A percentile compares a stretch with the other conserved stretches of the same genome.
Conservation (phyloP, 1,140 invertebrate genomes). For the Calosoma granatense region DNA sequence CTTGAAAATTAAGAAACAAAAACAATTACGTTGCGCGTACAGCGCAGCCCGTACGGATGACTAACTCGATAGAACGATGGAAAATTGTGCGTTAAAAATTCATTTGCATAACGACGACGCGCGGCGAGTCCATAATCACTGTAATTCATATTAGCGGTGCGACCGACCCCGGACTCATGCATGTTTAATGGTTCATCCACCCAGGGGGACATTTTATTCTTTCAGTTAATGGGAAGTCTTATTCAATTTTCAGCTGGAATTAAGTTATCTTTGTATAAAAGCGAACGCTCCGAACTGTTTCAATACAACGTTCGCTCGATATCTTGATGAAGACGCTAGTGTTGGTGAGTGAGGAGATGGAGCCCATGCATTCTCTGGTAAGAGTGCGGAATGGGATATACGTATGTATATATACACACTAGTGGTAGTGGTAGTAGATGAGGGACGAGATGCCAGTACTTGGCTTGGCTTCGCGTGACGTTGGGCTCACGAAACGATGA, state of each 20-base stretch:
- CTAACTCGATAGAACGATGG: neutral
- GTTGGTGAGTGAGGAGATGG: neutral
- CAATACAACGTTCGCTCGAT: neutral
- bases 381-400: neutral
- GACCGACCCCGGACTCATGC: conserved; percentile 20
- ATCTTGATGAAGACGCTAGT: neutral
- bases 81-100: neutral
- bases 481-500: neutral
- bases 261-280: conserved; percentile 17
- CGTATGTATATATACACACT: neutral
- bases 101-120: neutral
- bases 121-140: neutral
- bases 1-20: conserved; percentile 10
- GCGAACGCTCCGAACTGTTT: neutral
- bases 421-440: neutral
- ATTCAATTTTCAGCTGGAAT: conserved; percentile 28
- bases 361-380: neutral
- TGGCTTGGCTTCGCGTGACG: neutral
- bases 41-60: conserved; percentile 11
- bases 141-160: neutral
- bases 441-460: neutral
- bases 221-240: conserved; percentile 25
- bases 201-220: conserved; percentile 27
- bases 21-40: conserved; percentile 7
- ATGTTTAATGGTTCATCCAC: conserved; percentile 26